phyloP scores from a whole-genome alignment of 2,113 vertebrate species.

The Corythornis madagascariensis region DNA sequence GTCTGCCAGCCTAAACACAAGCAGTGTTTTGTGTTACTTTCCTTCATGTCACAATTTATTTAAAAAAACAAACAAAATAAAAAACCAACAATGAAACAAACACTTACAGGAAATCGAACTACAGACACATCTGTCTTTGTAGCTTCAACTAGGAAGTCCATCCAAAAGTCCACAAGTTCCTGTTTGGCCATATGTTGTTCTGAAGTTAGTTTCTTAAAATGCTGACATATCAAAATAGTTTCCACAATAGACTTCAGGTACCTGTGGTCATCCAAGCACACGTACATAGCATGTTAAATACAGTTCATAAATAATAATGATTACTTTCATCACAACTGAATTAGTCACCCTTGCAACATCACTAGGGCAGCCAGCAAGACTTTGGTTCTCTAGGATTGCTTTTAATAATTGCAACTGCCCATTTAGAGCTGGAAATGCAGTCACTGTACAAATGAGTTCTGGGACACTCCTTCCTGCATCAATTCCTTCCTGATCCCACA shows the following conservation, averaged over 20 bases:
- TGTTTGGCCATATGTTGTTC: slow-evolving; percentile 87
- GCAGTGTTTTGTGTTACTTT: background rate
- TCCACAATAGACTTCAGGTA: slow-evolving; percentile 94
- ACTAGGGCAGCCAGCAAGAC: background rate
- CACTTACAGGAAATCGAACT: slow-evolving; percentile 93
- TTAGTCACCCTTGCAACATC: background rate
- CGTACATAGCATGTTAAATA: background rate
- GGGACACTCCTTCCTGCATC: background rate
- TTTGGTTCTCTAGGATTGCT: background rate
- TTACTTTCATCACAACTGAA: background rate
- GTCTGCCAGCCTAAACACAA: background rate
- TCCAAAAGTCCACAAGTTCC: slow-evolving; percentile 98
- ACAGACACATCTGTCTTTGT: slow-evolving; percentile 93
- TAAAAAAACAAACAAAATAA: background rate
- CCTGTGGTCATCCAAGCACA: slow-evolving; percentile 75
- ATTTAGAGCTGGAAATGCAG: background rate
- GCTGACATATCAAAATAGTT: slow-evolving; percentile 94
- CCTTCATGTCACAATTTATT: background rate
- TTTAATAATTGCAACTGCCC: background rate
- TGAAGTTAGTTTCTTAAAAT: slow-evolving; percentile 87
- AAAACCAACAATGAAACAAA: background rate
- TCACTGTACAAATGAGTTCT: background rate
- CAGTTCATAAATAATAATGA: background rate
- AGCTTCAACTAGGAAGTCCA: slow-evolving; percentile 97
- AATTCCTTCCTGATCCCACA: background rate